Evolutionary conservation across 2,113 vertebrate genomes (phyloP).

Genomic region (Peucedramus taeniatus): DNA sequence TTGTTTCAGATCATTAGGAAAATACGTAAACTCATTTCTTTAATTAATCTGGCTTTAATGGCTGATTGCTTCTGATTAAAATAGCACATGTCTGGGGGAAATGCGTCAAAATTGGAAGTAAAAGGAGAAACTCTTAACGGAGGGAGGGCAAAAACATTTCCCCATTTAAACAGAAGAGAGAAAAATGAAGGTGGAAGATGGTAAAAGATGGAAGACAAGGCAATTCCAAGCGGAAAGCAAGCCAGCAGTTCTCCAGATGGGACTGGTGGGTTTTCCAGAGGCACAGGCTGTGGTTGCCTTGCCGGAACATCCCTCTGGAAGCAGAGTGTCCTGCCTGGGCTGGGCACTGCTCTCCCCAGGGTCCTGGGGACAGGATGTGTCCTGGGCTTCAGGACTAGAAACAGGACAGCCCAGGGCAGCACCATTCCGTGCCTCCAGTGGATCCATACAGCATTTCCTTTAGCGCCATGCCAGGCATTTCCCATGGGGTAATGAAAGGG

Average conservation of each 20-base stretch:
- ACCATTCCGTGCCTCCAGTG: not conserved
- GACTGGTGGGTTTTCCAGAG: not conserved
- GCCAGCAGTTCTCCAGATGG: not conserved
- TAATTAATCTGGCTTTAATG: not conserved
- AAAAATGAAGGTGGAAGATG: not conserved
- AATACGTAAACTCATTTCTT: not conserved
- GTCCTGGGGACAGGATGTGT: rapidly evolving
- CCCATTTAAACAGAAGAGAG: not conserved
- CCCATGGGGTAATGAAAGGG: not conserved
- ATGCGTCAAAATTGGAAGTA: not conserved
- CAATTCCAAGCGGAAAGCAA: not conserved
- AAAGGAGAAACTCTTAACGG: not conserved
- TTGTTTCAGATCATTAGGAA: not conserved
- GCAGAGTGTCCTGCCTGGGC: rapidly evolving
- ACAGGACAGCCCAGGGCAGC: not conserved
- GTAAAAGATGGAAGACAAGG: not conserved
- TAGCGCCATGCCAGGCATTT: not conserved
- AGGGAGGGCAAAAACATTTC: not conserved
- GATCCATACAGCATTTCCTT: not conserved
- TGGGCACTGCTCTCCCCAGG: not conserved
- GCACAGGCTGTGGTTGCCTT: not conserved
- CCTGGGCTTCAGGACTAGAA: not conserved
- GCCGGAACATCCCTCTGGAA: not conserved
- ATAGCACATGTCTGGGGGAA: not conserved
- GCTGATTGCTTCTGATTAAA: constrained; percentile 19